Evolutionary conservation across 2,888 invertebrate genomes (phyloP), one percentile per base, ranked within the genome.

Genomic region (Eristalis intricaria): DNA sequence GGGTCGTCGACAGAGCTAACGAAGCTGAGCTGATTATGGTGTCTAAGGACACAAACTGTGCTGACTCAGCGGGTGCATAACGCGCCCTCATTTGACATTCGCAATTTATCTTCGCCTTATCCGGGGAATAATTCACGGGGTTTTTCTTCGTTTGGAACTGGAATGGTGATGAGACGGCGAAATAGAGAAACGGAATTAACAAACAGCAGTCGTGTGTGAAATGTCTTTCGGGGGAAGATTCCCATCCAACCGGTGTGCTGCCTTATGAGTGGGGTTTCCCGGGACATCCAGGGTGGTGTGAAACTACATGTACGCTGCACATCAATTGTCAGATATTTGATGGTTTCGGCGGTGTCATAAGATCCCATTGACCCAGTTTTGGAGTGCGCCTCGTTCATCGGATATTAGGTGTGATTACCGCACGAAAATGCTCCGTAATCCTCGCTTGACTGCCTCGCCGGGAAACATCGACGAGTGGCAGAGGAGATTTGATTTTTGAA

Each of bases 321-420:
- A 32, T 7, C 32, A 8, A 8, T 10, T 32, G 32, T 10, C 8
- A 7, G 5, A 32, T 32, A 32, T 32, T 32, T 32, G 10, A 32
- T 8, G 32, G 32, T 32, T 32, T 22, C 29, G 22, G 1, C 50
- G 35, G 29, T 29, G 26, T 43, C 65, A 66, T 43, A 32, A 50
- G 73, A 65, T 61, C 50, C 73, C 66, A 61, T 32, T 73, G 71
- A 79, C 79, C 73, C 61, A 73, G 32, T 61, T 80, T 40, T 35
- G 26, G 13, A 23, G 26, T 22, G 13, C 3, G 4, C 7, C 43
- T 35, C 22, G 15, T 64, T 19, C 56, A 43, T 35, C 64, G 43
- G 13, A 40, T 22, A 11, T 38, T 22, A 29, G 22, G 29, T n/a
- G 38, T 50, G 38, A 26, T 7, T 43, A 23, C 43, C 32, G 15